Evolutionary conservation across 2,888 invertebrate genomes (phyloP).

Genomic region (Podabrus alpinus): DNA sequence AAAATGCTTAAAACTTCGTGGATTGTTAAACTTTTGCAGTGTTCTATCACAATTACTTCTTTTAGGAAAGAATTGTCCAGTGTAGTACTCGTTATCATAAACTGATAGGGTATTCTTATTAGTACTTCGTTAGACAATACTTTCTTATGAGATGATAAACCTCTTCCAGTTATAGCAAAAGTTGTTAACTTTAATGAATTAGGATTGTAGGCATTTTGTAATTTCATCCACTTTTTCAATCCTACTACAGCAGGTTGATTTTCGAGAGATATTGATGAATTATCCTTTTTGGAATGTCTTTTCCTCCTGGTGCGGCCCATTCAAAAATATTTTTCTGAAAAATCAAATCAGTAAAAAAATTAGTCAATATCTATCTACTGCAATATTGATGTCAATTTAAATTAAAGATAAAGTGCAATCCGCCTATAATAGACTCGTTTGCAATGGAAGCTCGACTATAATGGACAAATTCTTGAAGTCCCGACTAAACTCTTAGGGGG

Average conservation of each 20-base stretch:
- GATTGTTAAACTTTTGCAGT: slow-evolving; percentile 57
- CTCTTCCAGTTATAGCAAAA: slow-evolving; percentile 74
- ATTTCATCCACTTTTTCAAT: slow-evolving; percentile 61
- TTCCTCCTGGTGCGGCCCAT: slow-evolving; percentile 56
- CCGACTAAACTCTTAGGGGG: too few relatives aligned
- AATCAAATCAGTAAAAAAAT: background rate
- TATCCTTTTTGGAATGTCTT: slow-evolving; percentile 34
- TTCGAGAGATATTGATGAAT: slow-evolving; percentile 48
- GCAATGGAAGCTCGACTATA: too few relatives aligned
- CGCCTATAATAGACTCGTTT: too few relatives aligned
- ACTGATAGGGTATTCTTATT: slow-evolving; percentile 63
- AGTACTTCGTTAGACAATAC: slow-evolving; percentile 63
- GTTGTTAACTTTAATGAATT: slow-evolving; percentile 61
- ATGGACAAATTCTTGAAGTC: too few relatives aligned
- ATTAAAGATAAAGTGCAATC: too few relatives aligned
- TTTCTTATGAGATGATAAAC: slow-evolving; percentile 66
- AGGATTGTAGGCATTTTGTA: slow-evolving; percentile 61
- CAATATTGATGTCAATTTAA: too few relatives aligned
- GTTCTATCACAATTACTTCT: slow-evolving; percentile 31
- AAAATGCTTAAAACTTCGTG: slow-evolving; percentile 78
- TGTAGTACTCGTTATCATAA: slow-evolving; percentile 64
- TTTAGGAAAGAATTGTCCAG: slow-evolving; percentile 41
- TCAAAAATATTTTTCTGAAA: background rate
- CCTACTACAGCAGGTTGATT: slow-evolving; percentile 54
- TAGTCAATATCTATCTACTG: background rate